These are phyloP conservation scores for Caerostris extrusa DNA, from an alignment of 1,140 invertebrate genomes.

Conservation along the genomic window DNA sequence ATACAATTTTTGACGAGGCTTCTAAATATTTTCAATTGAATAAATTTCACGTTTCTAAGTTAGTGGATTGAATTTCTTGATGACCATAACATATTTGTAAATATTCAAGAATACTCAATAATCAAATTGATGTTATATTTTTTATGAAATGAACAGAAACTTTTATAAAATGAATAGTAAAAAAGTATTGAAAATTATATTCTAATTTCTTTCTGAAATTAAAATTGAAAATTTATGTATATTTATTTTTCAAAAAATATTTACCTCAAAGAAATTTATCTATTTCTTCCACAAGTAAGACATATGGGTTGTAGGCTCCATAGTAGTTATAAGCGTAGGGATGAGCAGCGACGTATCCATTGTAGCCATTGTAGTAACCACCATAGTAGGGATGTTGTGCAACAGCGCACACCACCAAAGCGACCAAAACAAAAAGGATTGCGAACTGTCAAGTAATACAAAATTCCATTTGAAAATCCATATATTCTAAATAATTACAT, in stretches of 20 bases:
- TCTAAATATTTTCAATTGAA: no score
- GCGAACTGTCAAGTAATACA: conserved; percentile 54
- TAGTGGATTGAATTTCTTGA: no score
- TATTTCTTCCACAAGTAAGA: conserved; percentile 58
- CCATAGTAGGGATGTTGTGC: conserved; percentile 45
- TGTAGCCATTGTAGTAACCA: background rate
- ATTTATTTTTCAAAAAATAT: background rate
- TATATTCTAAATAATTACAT: background rate
- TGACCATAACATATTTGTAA: no score
- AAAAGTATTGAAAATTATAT: no score
- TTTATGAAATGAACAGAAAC: no score
- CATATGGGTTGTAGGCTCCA: conserved; percentile 58
- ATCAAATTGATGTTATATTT: no score
- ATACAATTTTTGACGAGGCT: no score
- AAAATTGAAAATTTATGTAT: no score
- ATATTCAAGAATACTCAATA: no score
- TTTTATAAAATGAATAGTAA: no score
- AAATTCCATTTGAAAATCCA: background rate
- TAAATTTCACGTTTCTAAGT: no score
- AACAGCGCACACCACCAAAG: conserved; percentile 29
- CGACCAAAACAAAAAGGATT: conserved; percentile 65
- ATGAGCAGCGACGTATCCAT: background rate
- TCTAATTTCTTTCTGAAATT: no score
- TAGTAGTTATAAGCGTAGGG: conserved; percentile 19
- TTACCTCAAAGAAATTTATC: background rate